These are phyloP conservation scores for Lithosia quadra DNA, from an alignment of 2,888 invertebrate species.

Conservation along the genomic window DNA sequence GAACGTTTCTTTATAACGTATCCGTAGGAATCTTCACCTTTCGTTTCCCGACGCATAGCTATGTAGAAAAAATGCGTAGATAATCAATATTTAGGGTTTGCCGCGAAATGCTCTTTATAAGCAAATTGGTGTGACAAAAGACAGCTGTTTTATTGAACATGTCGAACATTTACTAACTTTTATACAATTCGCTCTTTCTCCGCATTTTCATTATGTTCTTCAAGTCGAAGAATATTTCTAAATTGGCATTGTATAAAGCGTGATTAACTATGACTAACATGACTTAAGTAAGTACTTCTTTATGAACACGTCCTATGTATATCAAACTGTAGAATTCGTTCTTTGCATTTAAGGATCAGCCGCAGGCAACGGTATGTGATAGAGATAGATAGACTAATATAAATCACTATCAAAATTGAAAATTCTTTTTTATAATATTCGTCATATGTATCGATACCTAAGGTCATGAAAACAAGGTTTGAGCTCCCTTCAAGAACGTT, in stretches of 20 bases:
- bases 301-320: background rate
- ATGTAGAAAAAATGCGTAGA: too few relatives aligned
- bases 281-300: background rate
- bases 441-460: too few relatives aligned
- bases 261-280: background rate
- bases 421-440: too few relatives aligned
- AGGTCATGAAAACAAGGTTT: background rate
- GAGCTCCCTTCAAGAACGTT: background rate
- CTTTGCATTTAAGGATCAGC: background rate
- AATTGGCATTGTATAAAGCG: conserved; percentile 2
- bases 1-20: too few relatives aligned
- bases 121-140: background rate
- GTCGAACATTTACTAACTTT: background rate
- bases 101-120: background rate
- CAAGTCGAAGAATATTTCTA: background rate
- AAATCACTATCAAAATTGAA: too few relatives aligned
- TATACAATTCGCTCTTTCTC: background rate
- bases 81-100: background rate
- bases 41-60: too few relatives aligned
- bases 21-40: too few relatives aligned
- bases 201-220: background rate
- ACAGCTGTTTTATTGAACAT: background rate
- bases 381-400: too few relatives aligned
- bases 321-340: background rate
- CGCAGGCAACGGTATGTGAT: too few relatives aligned